Conservation (phyloP, 2,888 invertebrate species). For the Tyria jacobaeae region DNA sequence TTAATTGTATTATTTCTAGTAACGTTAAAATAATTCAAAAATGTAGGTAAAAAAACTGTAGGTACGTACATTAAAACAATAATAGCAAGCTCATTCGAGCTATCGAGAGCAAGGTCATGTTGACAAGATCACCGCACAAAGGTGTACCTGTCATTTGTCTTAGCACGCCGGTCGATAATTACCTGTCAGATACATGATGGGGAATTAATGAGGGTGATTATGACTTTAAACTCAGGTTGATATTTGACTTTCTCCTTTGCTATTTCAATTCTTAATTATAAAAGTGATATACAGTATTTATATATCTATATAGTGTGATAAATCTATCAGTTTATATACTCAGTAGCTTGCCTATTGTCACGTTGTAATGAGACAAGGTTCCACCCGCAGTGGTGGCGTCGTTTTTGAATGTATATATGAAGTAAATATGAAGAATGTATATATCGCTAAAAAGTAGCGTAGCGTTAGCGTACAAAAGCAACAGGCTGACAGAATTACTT, state of each 20-base stretch:
- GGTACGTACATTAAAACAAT: not conserved
- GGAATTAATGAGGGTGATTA: constrained; percentile 54
- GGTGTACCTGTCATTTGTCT: constrained; percentile 59
- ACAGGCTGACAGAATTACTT: too few species aligned
- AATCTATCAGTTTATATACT: too few species aligned
- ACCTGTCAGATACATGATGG: constrained; percentile 54
- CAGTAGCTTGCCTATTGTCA: too few species aligned
- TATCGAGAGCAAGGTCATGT: constrained; percentile 44
- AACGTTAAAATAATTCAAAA: not conserved
- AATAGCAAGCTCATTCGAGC: constrained; percentile 37
- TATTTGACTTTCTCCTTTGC: constrained; percentile 6
- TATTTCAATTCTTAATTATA: constrained; percentile 1
- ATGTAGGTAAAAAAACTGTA: not conserved
- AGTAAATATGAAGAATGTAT: too few species aligned
- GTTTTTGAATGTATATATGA: too few species aligned
- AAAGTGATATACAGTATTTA: not conserved
- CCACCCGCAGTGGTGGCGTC: too few species aligned
- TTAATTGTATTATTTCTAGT: too few species aligned
- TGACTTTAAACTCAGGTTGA: constrained; percentile 20
- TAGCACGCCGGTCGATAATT: constrained; percentile 49
- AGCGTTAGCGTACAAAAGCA: not conserved
- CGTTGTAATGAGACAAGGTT: not conserved
- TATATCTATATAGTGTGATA: too few species aligned
- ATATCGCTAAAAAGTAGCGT: too few species aligned
- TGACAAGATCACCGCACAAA: constrained; percentile 55